Evolutionary conservation across 1,140 invertebrate genomes (phyloP).

Genomic region (Drosophila obscura): DNA sequence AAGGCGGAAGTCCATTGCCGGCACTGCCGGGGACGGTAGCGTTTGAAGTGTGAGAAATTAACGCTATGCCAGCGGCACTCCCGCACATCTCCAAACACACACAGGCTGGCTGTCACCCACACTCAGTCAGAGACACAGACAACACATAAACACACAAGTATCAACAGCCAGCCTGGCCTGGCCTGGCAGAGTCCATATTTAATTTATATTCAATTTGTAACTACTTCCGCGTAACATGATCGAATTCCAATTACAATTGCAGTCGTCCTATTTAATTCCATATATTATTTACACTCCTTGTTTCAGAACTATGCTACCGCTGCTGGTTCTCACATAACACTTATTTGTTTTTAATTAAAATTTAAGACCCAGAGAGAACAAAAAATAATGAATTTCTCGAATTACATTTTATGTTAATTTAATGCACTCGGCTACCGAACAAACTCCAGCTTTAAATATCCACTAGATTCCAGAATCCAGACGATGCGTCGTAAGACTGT

Average conservation of each 20-base stretch:
- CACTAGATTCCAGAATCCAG: conserved; percentile 14
- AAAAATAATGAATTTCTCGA: conserved; percentile 19
- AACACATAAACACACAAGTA: conserved; percentile 35
- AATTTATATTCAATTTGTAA: conserved; percentile 63
- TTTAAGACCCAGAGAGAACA: background rate
- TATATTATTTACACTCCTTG: conserved; percentile 10
- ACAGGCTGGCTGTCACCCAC: conserved; percentile 7
- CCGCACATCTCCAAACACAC: conserved; percentile 10
- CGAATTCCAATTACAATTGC: conserved; percentile 33
- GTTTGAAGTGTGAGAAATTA: conserved; percentile 77
- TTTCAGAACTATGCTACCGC: background rate
- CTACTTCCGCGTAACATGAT: conserved; percentile 54
- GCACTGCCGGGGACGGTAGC: conserved; percentile 22
- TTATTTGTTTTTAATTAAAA: conserved; percentile 52
- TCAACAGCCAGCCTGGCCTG: conserved; percentile 12
- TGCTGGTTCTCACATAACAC: conserved; percentile 21
- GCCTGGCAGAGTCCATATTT: conserved; percentile 42
- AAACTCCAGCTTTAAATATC: conserved; percentile 9
- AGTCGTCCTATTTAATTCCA: background rate
- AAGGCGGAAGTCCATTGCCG: conserved; percentile 73
- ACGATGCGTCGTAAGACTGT: conserved; percentile 12
- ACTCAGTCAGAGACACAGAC: conserved; percentile 4
- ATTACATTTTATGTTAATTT: conserved; percentile 60
- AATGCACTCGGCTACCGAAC: conserved; percentile 46
- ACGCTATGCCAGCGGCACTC: conserved; percentile 47